These are phyloP conservation scores for Rana temporaria DNA, from an alignment of 2,113 vertebrate species.

Conservation along the genomic window DNA sequence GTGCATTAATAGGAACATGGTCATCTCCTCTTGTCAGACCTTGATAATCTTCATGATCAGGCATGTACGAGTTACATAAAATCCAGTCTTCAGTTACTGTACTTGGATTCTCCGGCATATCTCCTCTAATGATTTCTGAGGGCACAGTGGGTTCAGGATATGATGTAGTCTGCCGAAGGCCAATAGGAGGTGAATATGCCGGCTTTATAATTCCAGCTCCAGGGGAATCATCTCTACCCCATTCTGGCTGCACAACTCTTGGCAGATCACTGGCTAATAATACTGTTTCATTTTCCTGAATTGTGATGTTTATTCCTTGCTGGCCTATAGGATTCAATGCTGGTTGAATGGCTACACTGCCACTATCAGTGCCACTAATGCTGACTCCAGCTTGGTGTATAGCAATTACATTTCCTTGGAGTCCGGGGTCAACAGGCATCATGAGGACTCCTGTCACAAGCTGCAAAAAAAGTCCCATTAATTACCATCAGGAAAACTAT, in stretches of 20 bases:
- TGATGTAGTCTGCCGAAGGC: not conserved
- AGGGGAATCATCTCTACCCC: not conserved
- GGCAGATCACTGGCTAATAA: constrained; percentile 9
- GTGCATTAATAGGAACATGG: not conserved
- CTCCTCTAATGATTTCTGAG: not conserved
- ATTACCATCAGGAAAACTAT: not conserved
- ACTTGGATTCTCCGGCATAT: not conserved
- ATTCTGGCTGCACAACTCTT: not conserved
- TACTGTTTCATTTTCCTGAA: not conserved
- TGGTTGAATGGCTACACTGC: constrained; percentile 8
- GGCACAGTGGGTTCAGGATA: constrained; percentile 5
- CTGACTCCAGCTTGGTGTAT: constrained; percentile 30
- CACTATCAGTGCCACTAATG: constrained; percentile 8
- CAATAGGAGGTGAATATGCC: constrained; percentile 5
- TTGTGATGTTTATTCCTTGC: constrained; percentile 8
- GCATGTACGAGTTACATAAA: constrained; percentile 33
- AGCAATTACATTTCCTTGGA: not conserved
- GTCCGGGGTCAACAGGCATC: constrained; percentile 17
- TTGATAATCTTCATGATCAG: not conserved
- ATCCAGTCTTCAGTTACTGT: constrained; percentile 21
- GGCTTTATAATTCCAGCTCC: not conserved
- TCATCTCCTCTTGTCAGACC: constrained; percentile 35
- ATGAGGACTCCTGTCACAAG: constrained; percentile 26
- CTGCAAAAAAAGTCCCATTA: not conserved
- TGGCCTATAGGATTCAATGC: constrained; percentile 32